These are phyloP conservation scores for Chrysemys picta DNA, from an alignment of 2,113 vertebrate species.

Conservation along the genomic window DNA sequence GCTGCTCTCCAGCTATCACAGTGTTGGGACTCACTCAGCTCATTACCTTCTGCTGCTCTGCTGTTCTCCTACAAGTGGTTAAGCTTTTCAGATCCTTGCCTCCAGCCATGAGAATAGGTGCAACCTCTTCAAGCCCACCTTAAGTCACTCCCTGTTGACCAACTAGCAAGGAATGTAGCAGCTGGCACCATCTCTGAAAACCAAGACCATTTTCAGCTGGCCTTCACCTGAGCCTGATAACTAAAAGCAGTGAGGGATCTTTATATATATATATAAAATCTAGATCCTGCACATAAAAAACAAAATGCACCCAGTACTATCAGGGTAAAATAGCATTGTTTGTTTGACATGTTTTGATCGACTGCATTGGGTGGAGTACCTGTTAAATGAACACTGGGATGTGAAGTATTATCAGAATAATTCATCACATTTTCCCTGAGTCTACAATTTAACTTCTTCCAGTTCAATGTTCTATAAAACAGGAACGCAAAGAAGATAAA, in stretches of 20 bases:
- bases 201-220: not conserved
- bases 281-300: conserved; percentile 1
- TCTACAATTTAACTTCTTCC: not conserved
- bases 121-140: not conserved
- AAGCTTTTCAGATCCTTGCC: not conserved
- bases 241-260: not conserved
- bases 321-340: not conserved
- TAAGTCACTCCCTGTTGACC: not conserved
- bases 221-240: not conserved
- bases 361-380: not conserved
- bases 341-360: not conserved
- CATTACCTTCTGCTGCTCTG: not conserved
- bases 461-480: not conserved
- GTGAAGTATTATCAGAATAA: not conserved
- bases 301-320: not conserved
- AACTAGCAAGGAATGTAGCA: not conserved
- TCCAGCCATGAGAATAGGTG: not conserved
- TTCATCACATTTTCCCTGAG: not conserved
- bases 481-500: not conserved
- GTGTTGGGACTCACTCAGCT: not conserved
- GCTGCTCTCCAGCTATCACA: not conserved
- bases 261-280: no score
- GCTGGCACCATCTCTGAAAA: not conserved
- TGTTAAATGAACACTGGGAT: not conserved
- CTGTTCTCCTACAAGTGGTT: not conserved